Percentiles rank a stretch among this genome's conserved stretches.
Evolutionary conservation across 2,113 vertebrate species (phyloP).

Genomic region (Ciconia maguari): DNA sequence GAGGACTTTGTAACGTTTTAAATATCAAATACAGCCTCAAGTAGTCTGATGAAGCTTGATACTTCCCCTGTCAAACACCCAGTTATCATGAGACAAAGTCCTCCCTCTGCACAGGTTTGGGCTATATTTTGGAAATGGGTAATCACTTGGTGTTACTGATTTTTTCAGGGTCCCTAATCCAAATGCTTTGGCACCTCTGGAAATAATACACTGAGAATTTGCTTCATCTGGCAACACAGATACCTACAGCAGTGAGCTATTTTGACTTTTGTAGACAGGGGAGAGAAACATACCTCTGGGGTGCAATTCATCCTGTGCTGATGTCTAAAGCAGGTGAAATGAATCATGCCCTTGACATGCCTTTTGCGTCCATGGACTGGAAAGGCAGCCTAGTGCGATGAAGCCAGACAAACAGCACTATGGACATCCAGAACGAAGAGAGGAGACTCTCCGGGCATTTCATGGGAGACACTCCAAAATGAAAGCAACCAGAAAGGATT

Average conservation of each 20-base stretch:
- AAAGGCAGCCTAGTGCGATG: background rate
- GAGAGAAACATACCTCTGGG: conserved; percentile 21
- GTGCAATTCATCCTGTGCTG: background rate
- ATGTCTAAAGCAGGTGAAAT: background rate
- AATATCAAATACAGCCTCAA: background rate
- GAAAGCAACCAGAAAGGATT: background rate
- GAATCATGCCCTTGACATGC: background rate
- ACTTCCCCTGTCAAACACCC: background rate
- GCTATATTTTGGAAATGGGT: background rate
- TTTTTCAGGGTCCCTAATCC: background rate
- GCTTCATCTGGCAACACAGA: background rate
- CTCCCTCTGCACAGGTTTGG: background rate
- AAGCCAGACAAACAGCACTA: background rate
- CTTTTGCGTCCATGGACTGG: background rate
- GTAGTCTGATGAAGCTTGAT: background rate
- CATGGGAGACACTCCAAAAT: background rate
- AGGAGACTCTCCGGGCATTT: background rate
- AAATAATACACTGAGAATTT: background rate
- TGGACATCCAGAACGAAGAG: background rate
- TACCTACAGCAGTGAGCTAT: background rate
- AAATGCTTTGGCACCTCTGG: background rate
- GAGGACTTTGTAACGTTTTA: background rate
- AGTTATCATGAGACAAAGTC: background rate
- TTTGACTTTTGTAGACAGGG: background rate
- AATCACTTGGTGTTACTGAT: background rate